Conservation (phyloP, 2,888 invertebrate species). For the Prenolepis imparis region DNA sequence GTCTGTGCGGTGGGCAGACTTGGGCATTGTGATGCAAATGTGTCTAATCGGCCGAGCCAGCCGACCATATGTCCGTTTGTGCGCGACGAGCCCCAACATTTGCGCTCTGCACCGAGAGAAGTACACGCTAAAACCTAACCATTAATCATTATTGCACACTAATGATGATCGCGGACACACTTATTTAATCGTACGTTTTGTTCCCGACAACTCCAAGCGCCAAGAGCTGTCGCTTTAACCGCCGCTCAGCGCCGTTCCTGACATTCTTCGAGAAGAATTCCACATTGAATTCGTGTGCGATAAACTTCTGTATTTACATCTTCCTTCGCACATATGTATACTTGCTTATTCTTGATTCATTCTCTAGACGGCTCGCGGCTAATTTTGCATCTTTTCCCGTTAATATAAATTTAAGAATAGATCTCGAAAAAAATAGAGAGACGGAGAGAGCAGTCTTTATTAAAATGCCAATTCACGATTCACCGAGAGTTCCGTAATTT, state of each 20-base stretch:
- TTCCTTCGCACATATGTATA: neutral
- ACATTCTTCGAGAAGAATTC: neutral
- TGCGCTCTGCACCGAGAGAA: constrained; percentile 69
- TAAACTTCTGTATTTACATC: neutral
- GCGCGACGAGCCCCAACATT: constrained; percentile 69
- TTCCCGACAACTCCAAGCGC: neutral
- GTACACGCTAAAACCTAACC: constrained; percentile 77
- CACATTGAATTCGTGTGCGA: neutral
- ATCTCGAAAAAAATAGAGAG: neutral
- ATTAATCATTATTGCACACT: constrained; percentile 82
- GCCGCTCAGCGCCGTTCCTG: neutral
- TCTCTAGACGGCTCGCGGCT: neutral
- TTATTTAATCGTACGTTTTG: constrained; percentile 78
- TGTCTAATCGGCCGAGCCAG: constrained; percentile 85
- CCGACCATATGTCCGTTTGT: constrained; percentile 85
- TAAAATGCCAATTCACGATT: neutral
- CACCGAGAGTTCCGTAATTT: neutral
- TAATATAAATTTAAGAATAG: neutral
- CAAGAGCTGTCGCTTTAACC: constrained; percentile 21
- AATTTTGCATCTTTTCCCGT: neutral
- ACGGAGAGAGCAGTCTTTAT: neutral
- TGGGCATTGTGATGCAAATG: constrained; percentile 85
- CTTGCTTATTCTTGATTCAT: neutral
- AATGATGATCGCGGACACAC: constrained; percentile 80
- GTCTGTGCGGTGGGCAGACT: constrained; percentile 80